These are phyloP conservation scores for Bolinopsis microptera DNA, from an alignment of 37 sponge, comb jelly and placozoan genomes.

Conservation along the genomic window DNA sequence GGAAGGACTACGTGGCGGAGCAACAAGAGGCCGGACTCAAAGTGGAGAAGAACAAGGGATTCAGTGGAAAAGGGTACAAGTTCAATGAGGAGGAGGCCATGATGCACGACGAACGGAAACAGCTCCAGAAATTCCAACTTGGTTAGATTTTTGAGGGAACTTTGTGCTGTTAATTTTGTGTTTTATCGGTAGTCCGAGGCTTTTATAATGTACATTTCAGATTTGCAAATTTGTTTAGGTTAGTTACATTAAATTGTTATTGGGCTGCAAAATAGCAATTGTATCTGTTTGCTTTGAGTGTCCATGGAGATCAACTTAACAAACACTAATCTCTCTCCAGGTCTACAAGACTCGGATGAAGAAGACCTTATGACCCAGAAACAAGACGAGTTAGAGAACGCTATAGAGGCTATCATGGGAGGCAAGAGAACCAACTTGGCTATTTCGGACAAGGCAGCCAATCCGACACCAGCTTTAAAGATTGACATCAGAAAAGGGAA, in stretches of 20 bases:
- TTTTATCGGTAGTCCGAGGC: too few species aligned
- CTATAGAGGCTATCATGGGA: conserved; percentile 62
- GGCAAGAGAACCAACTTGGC: conserved; percentile 42
- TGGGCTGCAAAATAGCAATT: too few species aligned
- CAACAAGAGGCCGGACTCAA: conserved; percentile 71
- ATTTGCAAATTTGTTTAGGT: too few species aligned
- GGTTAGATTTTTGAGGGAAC: too few species aligned
- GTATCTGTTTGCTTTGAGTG: too few species aligned
- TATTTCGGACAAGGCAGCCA: conserved; percentile 38
- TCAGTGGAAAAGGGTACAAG: conserved; percentile 80
- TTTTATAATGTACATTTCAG: too few species aligned
- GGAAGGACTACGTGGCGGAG: conserved; percentile 77
- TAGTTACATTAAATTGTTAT: too few species aligned
- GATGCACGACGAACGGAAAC: conserved; percentile 76
- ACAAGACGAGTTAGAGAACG: conserved; percentile 53
- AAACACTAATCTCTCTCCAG: too few species aligned
- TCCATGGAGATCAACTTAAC: too few species aligned
- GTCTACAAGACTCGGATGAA: conserved; percentile 57
- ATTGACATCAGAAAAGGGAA: conserved; percentile 46
- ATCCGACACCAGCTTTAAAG: conserved; percentile 2
- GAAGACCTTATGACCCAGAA: conserved; percentile 65
- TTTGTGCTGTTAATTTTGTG: neutral
- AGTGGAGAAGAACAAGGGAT: conserved; percentile 69
- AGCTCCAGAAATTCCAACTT: conserved; percentile 82
- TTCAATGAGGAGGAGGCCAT: conserved; percentile 93